Conservation (phyloP, 2,113 vertebrate genomes). For the Ciconia boyciana region DNA sequence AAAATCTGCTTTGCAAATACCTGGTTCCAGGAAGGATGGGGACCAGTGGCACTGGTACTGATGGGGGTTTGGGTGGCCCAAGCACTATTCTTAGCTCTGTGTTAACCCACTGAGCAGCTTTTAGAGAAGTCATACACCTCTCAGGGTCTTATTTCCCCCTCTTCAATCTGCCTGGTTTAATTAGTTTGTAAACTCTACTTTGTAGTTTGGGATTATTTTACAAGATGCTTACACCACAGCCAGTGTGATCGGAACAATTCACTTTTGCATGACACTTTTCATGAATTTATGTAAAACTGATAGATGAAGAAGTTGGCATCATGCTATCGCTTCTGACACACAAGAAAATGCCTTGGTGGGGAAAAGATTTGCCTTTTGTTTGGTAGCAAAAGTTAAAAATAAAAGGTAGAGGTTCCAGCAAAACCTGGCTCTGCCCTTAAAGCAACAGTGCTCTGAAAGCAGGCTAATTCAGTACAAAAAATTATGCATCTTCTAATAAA, state of each 20-base stretch:
- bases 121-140: not conserved
- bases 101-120: not conserved
- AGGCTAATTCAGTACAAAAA: not conserved
- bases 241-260: not conserved
- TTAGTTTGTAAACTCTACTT: not conserved
- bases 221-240: not conserved
- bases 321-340: not conserved
- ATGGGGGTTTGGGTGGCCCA: not conserved
- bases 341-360: not conserved
- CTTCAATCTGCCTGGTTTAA: not conserved
- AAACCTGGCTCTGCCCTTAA: not conserved
- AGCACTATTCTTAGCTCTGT: not conserved
- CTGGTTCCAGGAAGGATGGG: not conserved
- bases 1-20: not conserved
- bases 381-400: not conserved
- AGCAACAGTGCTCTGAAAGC: not conserved
- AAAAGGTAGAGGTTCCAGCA: not conserved
- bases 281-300: not conserved
- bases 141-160: not conserved
- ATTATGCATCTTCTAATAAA: not conserved
- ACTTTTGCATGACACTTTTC: rapidly evolving
- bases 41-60: not conserved
- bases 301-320: not conserved
- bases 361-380: not conserved
- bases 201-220: not conserved